A percentile compares a stretch with the other conserved stretches of the same genome.
These are phyloP conservation scores for Tapera naevia DNA, from an alignment of 2,797 vertebrate genomes.

Conservation along the genomic window DNA sequence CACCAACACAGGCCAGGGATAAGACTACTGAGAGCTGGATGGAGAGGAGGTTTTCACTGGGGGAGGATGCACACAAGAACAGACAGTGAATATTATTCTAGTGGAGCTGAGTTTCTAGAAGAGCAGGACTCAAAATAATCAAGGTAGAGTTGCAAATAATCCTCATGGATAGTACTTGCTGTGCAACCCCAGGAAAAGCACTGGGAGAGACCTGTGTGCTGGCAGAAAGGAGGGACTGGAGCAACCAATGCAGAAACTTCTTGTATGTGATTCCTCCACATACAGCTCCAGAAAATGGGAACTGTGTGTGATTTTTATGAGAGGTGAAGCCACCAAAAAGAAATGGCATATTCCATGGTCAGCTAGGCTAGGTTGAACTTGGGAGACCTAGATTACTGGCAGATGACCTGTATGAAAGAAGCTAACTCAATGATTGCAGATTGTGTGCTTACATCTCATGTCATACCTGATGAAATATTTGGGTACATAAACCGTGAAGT, in stretches of 20 bases:
- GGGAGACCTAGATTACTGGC: not conserved
- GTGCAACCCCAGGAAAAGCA: not conserved
- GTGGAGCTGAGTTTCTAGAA: not conserved
- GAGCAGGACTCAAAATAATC: not conserved
- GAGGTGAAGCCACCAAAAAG: not conserved
- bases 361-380: not conserved
- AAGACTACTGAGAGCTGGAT: not conserved
- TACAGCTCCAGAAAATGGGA: not conserved
- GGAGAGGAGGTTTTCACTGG: not conserved
- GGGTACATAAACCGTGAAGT: not conserved
- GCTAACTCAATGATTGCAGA: not conserved
- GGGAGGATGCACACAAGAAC: not conserved
- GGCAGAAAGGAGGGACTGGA: not conserved
- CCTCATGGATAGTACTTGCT: not conserved
- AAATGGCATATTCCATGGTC: not conserved
- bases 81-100: not conserved
- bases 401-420: not conserved
- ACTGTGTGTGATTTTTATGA: not conserved
- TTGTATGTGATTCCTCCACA: not conserved
- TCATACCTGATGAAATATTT: not conserved
- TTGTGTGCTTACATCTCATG: not conserved
- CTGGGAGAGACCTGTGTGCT: not conserved
- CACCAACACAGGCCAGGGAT: not conserved
- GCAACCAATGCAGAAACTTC: not conserved
- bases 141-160: not conserved